These are phyloP conservation scores for Sebastes cheni DNA, from an alignment of 2,797 vertebrate genomes.

Conservation along the genomic window DNA sequence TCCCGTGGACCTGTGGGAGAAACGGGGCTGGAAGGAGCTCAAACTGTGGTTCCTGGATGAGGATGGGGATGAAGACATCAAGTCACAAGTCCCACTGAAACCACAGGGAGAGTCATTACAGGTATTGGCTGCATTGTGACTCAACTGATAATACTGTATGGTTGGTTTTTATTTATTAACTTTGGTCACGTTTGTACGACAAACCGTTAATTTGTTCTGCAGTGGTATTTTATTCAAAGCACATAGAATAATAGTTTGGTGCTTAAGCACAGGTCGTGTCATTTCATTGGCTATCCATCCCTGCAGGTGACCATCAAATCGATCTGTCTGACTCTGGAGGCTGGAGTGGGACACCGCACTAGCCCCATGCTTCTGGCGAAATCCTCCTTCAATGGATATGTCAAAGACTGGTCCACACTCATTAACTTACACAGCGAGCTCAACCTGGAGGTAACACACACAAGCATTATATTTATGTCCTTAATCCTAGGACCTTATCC, in stretches of 20 bases:
- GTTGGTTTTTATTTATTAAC: background rate
- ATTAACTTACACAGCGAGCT: constrained; percentile 90
- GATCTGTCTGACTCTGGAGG: constrained; percentile 94
- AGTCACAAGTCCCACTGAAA: constrained; percentile 78
- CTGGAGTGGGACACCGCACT: constrained; percentile 94
- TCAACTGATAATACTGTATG: background rate
- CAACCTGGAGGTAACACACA: constrained; percentile 80
- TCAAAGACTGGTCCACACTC: constrained; percentile 93
- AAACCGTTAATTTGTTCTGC: background rate
- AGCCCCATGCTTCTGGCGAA: constrained; percentile 97
- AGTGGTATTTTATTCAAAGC: background rate
- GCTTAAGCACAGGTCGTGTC: background rate
- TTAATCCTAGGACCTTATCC: background rate
- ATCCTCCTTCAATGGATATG: constrained; percentile 89
- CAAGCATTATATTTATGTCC: background rate
- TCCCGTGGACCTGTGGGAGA: constrained; percentile 89
- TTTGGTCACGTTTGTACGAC: background rate
- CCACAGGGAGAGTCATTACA: constrained; percentile 88
- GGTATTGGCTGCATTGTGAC: constrained; percentile 60
- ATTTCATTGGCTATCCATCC: constrained; percentile 10
- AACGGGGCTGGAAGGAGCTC: constrained; percentile 86
- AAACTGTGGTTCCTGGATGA: constrained; percentile 98
- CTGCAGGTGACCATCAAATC: constrained; percentile 87
- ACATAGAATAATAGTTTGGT: background rate
- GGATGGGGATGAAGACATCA: constrained; percentile 79